phyloP scores from a whole-genome alignment of 1,140 invertebrate species.

The Drosophila insularis region DNA sequence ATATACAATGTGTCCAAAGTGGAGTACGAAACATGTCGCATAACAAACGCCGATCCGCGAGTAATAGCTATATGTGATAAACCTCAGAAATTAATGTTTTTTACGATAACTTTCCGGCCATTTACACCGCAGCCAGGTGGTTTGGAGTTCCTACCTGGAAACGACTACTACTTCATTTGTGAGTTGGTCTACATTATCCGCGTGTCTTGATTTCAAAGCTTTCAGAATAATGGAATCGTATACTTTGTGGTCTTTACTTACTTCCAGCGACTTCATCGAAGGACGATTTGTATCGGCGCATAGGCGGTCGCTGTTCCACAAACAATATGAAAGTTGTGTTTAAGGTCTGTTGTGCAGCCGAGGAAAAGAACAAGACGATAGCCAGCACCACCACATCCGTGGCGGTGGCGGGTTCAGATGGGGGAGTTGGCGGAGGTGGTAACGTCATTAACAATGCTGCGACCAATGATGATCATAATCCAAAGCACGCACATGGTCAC shows the following conservation, averaged over 20 bases:
- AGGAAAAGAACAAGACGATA: slow-evolving; percentile 83
- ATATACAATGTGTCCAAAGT: slow-evolving; percentile 98
- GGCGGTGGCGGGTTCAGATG: slow-evolving; percentile 72
- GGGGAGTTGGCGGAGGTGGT: slow-evolving; percentile 11
- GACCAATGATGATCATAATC: slow-evolving; percentile 36
- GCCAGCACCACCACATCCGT: slow-evolving; percentile 77
- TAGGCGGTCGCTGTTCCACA: slow-evolving; percentile 94
- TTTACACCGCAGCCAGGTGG: slow-evolving; percentile 97
- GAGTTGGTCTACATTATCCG: slow-evolving; percentile 82
- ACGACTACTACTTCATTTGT: slow-evolving; percentile 98
- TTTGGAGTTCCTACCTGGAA: slow-evolving; percentile 95
- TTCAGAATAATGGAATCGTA: background rate
- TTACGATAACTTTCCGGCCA: slow-evolving; percentile 97
- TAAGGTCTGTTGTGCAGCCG: slow-evolving; percentile 93
- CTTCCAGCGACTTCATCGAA: slow-evolving; percentile 91
- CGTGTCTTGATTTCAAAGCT: background rate
- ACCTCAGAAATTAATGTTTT: slow-evolving; percentile 96
- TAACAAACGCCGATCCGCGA: slow-evolving; percentile 95
- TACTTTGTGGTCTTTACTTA: slow-evolving; percentile 22
- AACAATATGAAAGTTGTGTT: slow-evolving; percentile 98
- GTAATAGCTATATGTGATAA: slow-evolving; percentile 98
- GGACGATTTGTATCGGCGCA: slow-evolving; percentile 94
- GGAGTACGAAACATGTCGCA: slow-evolving; percentile 97
- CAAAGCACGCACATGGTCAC: slow-evolving; percentile 34
- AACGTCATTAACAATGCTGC: slow-evolving; percentile 37